Percentiles rank a stretch among this genome's conserved stretches.
Evolutionary conservation across 1,140 invertebrate genomes (phyloP).

Genomic region (Brachionus koreanus): DNA sequence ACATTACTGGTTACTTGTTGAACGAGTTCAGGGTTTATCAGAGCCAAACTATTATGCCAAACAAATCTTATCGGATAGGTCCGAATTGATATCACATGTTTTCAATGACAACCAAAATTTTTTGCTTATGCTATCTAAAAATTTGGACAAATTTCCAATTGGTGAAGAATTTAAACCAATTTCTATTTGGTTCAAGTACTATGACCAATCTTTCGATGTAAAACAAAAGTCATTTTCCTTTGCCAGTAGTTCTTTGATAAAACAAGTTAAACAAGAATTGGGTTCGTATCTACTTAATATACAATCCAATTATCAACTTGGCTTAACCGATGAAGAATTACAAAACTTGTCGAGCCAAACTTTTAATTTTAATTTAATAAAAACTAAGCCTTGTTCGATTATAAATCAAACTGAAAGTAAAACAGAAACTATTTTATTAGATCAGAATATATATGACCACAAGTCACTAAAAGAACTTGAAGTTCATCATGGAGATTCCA

Average conservation of each 20-base stretch:
- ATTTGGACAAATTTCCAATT: background rate
- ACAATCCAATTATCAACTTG: constrained; percentile 20
- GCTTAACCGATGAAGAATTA: background rate
- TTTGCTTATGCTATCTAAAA: background rate
- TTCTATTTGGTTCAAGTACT: background rate
- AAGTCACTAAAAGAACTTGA: background rate
- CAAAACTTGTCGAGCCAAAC: background rate
- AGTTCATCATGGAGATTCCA: background rate
- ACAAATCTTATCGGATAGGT: background rate
- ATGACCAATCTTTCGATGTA: background rate
- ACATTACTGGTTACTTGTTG: background rate
- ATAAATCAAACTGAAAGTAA: background rate
- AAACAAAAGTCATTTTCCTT: constrained; percentile 2
- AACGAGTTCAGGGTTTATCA: background rate
- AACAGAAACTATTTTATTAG: background rate
- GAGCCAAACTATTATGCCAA: background rate
- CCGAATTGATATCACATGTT: background rate
- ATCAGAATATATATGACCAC: background rate
- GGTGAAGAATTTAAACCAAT: constrained; percentile 8
- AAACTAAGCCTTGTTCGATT: background rate
- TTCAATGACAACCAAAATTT: background rate
- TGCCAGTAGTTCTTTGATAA: background rate
- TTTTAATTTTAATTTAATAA: background rate
- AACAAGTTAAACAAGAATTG: background rate
- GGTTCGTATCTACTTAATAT: background rate